Evolutionary conservation across 1,140 invertebrate genomes (phyloP), one percentile per base, ranked within the genome.

Genomic region (Halictus rubicundus): DNA sequence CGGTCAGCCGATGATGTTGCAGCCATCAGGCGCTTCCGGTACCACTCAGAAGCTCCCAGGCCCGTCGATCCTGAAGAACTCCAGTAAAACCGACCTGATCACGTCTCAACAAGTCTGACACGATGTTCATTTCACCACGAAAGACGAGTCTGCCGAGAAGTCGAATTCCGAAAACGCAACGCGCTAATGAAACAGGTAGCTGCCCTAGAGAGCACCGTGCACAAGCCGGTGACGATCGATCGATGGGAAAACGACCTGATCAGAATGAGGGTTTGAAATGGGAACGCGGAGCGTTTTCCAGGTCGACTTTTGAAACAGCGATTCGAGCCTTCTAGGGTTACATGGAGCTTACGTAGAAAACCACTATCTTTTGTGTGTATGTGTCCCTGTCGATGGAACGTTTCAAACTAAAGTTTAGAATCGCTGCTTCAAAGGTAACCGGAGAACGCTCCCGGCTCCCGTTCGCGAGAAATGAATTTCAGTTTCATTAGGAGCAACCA

Each of bases 1-100:
- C 89, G 94, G 94, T 81, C 92, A 95, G 46, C 94, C 94, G 21
- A 94, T 95, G 88, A 92, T 94, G 84, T 79, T 91, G 32, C 90
- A 91, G 75, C 86, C 89, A 32, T 76, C 88, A 49, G 77, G 80
- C 64, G 69, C 70, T 0, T 66, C 82, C 61, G 81, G 85, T 25
- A 66, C 81, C 63, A 60, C 88, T 9, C 88, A 92, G 73, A 94
- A 93, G 82, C 82, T 94, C 21, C 94, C 94, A 21, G 94, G 94
- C 25, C 93, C 94, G 16, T 94, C 93, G 74, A 93, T 94, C 71
- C 81, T 94, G 5, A 94, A 94, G 76, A 92, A 93, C 68, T 92
- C 93, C 25, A 94, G 92, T 80, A 93, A 93, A 88, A 91, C 91
- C 54, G 91, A 93, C 80, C 85, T 93, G 72, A 91, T 92, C 57